Conservation (phyloP, 2,113 vertebrate species). For the Osmerus eperlanus region DNA sequence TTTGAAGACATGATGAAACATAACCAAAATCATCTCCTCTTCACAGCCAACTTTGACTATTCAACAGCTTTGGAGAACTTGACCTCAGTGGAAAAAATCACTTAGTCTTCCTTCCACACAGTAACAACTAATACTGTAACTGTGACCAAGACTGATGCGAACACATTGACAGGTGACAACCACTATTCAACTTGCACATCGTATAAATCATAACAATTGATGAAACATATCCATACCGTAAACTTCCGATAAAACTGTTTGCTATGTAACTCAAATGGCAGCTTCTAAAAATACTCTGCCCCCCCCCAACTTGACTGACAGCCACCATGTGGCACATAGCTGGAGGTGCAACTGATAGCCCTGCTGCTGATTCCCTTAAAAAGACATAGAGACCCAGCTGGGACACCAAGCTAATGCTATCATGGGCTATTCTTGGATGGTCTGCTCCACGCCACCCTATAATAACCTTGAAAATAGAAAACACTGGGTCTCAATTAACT, state of each 20-base stretch:
- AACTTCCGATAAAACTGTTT: neutral
- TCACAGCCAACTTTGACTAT: too few species aligned
- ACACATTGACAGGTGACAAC: neutral
- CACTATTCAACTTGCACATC: neutral
- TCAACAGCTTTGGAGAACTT: too few species aligned
- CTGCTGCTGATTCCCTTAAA: slow-evolving; percentile 97
- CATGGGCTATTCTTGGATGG: slow-evolving; percentile 92
- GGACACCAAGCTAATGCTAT: slow-evolving; percentile 81
- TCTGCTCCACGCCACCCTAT: slow-evolving; percentile 71
- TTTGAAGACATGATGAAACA: too few species aligned
- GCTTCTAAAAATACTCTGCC: slow-evolving; percentile 81
- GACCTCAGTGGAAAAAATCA: too few species aligned
- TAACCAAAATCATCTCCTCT: too few species aligned
- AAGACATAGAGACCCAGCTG: slow-evolving; percentile 86
- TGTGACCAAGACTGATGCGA: too few species aligned
- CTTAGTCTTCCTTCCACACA: too few species aligned
- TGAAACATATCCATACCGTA: neutral
- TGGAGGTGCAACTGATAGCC: slow-evolving; percentile 83
- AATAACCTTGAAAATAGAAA: slow-evolving; percentile 79
- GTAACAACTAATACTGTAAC: too few species aligned
- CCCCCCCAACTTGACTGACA: slow-evolving; percentile 82
- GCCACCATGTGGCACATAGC: slow-evolving; percentile 91
- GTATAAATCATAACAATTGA: neutral
- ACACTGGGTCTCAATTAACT: neutral
- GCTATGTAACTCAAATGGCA: slow-evolving; percentile 79